Percentiles rank a stretch among this genome's conserved stretches.
Evolutionary conservation across 2,888 invertebrate species (phyloP).

Genomic region (Mallateleia sp.): DNA sequence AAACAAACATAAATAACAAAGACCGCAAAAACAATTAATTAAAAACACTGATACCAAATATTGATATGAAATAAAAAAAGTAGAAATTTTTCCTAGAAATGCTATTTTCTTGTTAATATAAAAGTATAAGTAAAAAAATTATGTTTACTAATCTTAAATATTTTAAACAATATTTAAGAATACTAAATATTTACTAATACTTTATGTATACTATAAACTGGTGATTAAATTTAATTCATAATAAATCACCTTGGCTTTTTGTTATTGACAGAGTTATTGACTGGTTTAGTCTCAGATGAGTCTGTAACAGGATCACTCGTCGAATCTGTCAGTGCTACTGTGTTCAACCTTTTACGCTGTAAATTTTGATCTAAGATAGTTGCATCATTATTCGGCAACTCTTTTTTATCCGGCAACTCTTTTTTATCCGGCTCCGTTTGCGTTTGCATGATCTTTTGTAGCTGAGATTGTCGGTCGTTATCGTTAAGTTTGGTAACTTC

Average conservation of each 20-base stretch:
- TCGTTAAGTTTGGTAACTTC: slow-evolving; percentile 92
- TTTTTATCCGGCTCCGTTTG: slow-evolving; percentile 67
- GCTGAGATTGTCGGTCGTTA: slow-evolving; percentile 90
- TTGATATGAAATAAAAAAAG: no score
- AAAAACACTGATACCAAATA: no score
- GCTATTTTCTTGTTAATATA: no score
- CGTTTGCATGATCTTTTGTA: slow-evolving; percentile 29
- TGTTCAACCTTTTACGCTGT: slow-evolving; percentile 82
- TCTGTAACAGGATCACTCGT: slow-evolving; percentile 2
- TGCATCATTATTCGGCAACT: slow-evolving; percentile 27
- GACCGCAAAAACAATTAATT: no score
- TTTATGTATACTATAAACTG: no score
- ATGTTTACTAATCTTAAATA: no score
- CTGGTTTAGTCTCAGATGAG: slow-evolving; percentile 38
- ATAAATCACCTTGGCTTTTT: slow-evolving; percentile 85
- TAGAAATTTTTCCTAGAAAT: no score
- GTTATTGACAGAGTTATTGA: slow-evolving; percentile 31
- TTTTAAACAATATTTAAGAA: no score
- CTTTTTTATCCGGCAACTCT: slow-evolving; percentile 19
- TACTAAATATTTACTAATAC: no score
- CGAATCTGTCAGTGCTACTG: slow-evolving; percentile 24
- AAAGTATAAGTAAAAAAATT: no score
- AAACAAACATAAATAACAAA: no score
- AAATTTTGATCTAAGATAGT: slow-evolving; percentile 1
- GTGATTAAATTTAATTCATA: no score